Base-by-base conservation (phyloP, 1,140 invertebrate genomes). In the Temnothorax curvispinosus region DNA sequence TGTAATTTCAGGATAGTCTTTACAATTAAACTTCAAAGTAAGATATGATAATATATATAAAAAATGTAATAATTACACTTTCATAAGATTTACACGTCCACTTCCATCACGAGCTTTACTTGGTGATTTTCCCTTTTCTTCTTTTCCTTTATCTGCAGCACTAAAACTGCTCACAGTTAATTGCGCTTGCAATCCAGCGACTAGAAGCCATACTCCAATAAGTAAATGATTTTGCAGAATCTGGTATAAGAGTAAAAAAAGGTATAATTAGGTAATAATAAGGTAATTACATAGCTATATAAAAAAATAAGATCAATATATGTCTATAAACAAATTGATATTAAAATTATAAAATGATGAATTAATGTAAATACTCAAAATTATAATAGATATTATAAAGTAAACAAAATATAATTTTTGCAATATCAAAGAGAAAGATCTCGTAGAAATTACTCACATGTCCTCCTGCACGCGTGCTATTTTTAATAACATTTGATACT, bases 151-250 rank as follows among this genome's bases (percentile, higher is more conserved):
- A 87, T 96, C 96, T 47, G 94, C 90, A 11, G 94, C 91, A 64
- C 94, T 94, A 44, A 96, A 94, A 91, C 96, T 96, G 76, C 96
- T 96, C 0, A 96, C 95, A 5, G 96, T 95, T 35, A 97, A 92
- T 88, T 97, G 96, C 52, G 96, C 96, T 94, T 99, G 98, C n/a
- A 99, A 95, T 11, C 98, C 98, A 76, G 97, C 97, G 21, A 98
- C 96, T 18, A 99, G 94, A 38, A 99, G 96, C 98, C 98, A 99
- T 0, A 97, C 97, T 9, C 98, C 98, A 88, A 98, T 97, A 93
- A 98, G 96, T 65, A 98, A 95, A 92, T 99, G 97, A 95, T 99
- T 99, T 96, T 99, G 98, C 86, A 98, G 97, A 86, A 98, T 96
- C 97, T 98, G 15, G 15, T 92, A 94, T 91, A 64, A 18, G 21